Evolutionary conservation across 2,113 vertebrate species (phyloP).

Genomic region (Hippocampus guttulatus): DNA sequence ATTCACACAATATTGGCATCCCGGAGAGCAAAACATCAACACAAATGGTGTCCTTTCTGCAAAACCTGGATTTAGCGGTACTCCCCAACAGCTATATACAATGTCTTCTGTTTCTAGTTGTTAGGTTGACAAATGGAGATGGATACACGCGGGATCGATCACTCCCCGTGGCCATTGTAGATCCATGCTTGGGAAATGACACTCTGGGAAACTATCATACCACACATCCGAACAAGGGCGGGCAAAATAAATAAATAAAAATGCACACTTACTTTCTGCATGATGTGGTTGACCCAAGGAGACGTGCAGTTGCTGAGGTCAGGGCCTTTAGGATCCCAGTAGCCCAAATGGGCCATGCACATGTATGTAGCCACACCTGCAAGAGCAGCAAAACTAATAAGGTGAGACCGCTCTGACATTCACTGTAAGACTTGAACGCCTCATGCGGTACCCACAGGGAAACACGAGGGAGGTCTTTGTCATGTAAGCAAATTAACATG

Average conservation of each 20-base stretch:
- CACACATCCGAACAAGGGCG: slow-evolving; percentile 12
- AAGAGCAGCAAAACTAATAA: slow-evolving; percentile 45
- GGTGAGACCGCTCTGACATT: slow-evolving; percentile 46
- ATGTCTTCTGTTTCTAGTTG: slow-evolving; percentile 18
- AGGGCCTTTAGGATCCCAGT: slow-evolving; percentile 91
- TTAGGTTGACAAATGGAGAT: slow-evolving; percentile 38
- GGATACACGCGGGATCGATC: slow-evolving; percentile 43
- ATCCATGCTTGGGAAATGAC: slow-evolving; percentile 35
- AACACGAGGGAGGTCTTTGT: slow-evolving; percentile 5
- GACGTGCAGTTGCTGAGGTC: slow-evolving; percentile 99
- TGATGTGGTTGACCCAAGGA: slow-evolving; percentile 96
- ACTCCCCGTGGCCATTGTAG: slow-evolving; percentile 32
- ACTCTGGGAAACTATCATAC: slow-evolving; percentile 36
- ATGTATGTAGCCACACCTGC: slow-evolving; percentile 90
- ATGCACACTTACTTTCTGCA: slow-evolving; percentile 85
- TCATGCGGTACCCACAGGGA: neutral
- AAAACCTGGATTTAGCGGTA: slow-evolving; percentile 14
- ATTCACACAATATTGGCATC: neutral
- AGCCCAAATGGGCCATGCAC: slow-evolving; percentile 81
- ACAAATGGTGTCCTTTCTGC: neutral
- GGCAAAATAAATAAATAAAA: slow-evolving; percentile 6
- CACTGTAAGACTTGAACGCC: slow-evolving; percentile 26
- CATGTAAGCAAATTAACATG: slow-evolving; percentile 4
- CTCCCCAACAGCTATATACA: slow-evolving; percentile 17
- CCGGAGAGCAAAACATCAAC: neutral